Percentiles rank a stretch among this genome's conserved stretches.
Evolutionary conservation across 2,113 vertebrate species (phyloP).

Genomic region (Varanus komodoensis): DNA sequence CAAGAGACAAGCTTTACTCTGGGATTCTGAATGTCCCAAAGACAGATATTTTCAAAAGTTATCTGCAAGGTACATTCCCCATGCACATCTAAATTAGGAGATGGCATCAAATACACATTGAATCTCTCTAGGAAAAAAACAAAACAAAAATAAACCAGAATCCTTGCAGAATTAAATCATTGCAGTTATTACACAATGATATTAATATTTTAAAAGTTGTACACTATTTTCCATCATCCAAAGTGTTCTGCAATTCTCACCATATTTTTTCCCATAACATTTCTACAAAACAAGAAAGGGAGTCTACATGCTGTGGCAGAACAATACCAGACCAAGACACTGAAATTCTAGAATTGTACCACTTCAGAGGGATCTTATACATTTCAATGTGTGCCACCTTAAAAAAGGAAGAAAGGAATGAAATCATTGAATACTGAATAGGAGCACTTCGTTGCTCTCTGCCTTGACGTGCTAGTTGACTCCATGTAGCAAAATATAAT

Average conservation of each 20-base stretch:
- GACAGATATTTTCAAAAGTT: conserved; percentile 85
- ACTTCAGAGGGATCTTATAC: neutral
- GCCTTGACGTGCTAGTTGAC: neutral
- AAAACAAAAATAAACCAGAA: conserved; percentile 77
- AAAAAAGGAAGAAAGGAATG: neutral
- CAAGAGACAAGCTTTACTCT: conserved; percentile 84
- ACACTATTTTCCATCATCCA: neutral
- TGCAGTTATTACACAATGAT: conserved; percentile 61
- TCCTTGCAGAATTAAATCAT: conserved; percentile 69
- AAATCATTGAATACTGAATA: neutral
- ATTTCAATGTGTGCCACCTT: neutral
- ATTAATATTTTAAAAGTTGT: neutral
- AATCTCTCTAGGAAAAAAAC: conserved; percentile 88
- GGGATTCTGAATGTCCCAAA: conserved; percentile 86
- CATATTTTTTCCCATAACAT: neutral
- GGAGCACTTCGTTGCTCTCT: neutral
- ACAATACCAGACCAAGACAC: neutral
- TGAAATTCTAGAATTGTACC: neutral
- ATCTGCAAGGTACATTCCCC: conserved; percentile 90
- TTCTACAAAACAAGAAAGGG: neutral
- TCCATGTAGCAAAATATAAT: too few species aligned
- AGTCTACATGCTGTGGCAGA: neutral
- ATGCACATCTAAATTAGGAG: conserved; percentile 87
- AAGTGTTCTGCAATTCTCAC: neutral
- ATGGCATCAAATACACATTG: conserved; percentile 89